Conservation (phyloP, 2,113 vertebrate genomes). For the Onychorhynchus coronatus region DNA sequence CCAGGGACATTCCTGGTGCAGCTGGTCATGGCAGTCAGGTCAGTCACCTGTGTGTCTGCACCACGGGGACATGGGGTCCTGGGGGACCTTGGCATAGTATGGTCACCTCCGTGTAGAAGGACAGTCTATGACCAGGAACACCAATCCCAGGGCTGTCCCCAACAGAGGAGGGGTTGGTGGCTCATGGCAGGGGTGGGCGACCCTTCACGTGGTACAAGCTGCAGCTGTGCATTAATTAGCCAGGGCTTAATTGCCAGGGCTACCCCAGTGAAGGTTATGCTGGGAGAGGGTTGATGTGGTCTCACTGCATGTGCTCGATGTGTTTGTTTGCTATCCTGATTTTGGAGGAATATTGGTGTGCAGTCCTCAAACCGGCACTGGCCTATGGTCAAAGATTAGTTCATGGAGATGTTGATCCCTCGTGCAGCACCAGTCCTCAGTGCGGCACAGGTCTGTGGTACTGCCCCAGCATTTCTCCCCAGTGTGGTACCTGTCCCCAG, state of each 20-base stretch:
- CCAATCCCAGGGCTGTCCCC: background rate
- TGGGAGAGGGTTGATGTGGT: accelerated
- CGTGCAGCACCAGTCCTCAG: background rate
- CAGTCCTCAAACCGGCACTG: accelerated
- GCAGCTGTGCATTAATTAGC: background rate
- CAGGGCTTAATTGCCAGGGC: background rate
- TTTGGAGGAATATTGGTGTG: background rate
- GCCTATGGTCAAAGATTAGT: accelerated
- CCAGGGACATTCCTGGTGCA: accelerated
- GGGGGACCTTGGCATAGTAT: accelerated
- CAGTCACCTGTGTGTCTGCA: accelerated
- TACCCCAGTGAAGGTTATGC: background rate
- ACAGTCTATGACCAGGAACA: background rate
- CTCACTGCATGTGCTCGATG: accelerated
- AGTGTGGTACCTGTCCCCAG: background rate
- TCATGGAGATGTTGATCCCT: accelerated
- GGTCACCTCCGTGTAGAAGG: background rate
- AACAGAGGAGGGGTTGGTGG: background rate
- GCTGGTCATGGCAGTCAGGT: accelerated
- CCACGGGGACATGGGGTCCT: background rate
- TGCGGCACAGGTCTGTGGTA: background rate
- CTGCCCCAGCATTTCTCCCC: background rate
- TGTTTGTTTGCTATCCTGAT: accelerated
- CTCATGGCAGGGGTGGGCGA: background rate
- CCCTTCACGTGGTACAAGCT: background rate